Conservation (phyloP, 2,888 invertebrate species). For the Trachelus tabidus region DNA sequence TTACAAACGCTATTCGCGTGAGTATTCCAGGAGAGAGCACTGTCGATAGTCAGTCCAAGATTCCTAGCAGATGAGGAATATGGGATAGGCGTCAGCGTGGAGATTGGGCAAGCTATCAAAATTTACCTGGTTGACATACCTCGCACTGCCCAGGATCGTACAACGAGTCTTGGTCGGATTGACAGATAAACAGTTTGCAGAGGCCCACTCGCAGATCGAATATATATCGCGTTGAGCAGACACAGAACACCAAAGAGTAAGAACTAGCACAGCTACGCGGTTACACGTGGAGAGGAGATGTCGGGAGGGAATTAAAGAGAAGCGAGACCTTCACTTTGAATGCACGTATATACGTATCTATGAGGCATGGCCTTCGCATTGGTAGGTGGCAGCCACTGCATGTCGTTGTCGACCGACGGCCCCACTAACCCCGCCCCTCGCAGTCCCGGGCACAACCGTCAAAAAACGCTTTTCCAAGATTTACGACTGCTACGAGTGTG, state of each 20-base stretch:
- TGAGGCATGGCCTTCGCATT: slow-evolving; percentile 33
- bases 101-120: too few relatives aligned
- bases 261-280: slow-evolving; percentile 3
- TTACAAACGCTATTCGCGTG: background rate
- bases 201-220: too few relatives aligned
- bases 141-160: too few relatives aligned
- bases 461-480: background rate
- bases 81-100: too few relatives aligned
- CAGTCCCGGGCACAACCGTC: background rate
- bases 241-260: background rate
- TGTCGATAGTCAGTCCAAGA: background rate
- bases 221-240: background rate
- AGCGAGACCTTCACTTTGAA: slow-evolving; percentile 33
- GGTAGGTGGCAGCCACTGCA: background rate
- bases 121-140: too few relatives aligned
- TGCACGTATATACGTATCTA: slow-evolving; percentile 6
- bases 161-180: too few relatives aligned
- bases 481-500: background rate
- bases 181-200: too few relatives aligned
- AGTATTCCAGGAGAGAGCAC: background rate
- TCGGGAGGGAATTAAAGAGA: slow-evolving; percentile 35
- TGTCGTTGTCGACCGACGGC: background rate
- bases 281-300: slow-evolving; percentile 22
- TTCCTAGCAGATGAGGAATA: background rate
- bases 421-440: background rate